Conservation (phyloP, 2,113 vertebrate genomes). For the Irena cyanogastra region DNA sequence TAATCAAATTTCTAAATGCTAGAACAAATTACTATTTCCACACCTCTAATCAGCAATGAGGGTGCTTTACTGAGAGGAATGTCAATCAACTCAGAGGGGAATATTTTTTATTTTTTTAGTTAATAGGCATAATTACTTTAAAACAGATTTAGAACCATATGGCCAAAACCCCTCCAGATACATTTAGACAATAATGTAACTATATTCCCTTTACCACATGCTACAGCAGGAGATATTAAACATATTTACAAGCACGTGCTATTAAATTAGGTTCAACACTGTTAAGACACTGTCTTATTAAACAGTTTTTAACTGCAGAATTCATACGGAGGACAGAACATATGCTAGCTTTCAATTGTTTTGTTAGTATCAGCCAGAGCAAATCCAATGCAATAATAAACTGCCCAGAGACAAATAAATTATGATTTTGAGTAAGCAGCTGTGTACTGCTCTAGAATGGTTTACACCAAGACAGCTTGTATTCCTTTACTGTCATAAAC, state of each 20-base stretch:
- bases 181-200: conserved; percentile 39
- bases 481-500: neutral
- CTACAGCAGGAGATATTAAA: conserved; percentile 30
- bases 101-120: conserved; percentile 43
- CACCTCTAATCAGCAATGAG: conserved; percentile 51
- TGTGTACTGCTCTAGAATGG: neutral
- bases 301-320: conserved; percentile 5
- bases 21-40: conserved; percentile 62
- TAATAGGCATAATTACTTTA: conserved; percentile 57
- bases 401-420: neutral
- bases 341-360: neutral
- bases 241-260: conserved; percentile 32
- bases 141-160: conserved; percentile 57
- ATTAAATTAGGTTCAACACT: conserved; percentile 7
- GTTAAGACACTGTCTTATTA: conserved; percentile 17
- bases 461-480: neutral
- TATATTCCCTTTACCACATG: conserved; percentile 27
- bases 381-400: neutral
- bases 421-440: neutral
- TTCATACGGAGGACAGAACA: neutral
- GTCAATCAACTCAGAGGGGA: conserved; percentile 43
- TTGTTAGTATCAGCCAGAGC: neutral
- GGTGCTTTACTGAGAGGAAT: conserved; percentile 15
- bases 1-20: conserved; percentile 51
- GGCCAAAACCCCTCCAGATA: conserved; percentile 49